A percentile compares a stretch with the other conserved stretches of the same genome.
phyloP scores from a whole-genome alignment of 2,888 invertebrate genomes.

The Himalopsyche tibetana region DNA sequence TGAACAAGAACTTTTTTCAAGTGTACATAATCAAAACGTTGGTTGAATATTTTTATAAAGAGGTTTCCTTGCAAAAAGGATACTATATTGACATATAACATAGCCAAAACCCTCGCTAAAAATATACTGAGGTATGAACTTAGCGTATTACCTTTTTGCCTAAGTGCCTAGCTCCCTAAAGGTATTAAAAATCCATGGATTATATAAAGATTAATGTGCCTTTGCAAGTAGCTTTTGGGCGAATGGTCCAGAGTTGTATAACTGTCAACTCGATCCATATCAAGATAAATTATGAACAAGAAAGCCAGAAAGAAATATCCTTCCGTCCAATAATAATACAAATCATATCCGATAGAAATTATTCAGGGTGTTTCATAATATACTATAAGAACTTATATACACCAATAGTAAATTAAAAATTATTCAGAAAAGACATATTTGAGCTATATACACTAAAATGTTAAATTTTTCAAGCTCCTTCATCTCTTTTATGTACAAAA shows the following conservation, averaged over 20 bases:
- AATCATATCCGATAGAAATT: background rate
- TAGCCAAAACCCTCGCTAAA: background rate
- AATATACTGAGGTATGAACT: background rate
- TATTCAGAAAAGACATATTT: too few relatives aligned
- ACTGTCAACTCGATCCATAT: slow-evolving; percentile 19
- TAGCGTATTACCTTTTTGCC: slow-evolving; percentile 6
- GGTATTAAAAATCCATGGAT: slow-evolving; percentile 34
- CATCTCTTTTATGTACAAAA: too few relatives aligned
- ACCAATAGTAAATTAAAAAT: too few relatives aligned
- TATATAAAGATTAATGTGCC: slow-evolving; percentile 30
- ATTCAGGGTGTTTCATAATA: background rate
- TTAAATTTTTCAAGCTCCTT: too few relatives aligned
- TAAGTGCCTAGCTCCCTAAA: slow-evolving; percentile 30
- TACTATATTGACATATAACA: background rate
- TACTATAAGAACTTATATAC: background rate
- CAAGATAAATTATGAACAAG: slow-evolving; percentile 30
- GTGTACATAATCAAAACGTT: background rate
- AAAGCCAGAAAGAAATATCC: background rate
- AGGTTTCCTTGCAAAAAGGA: background rate
- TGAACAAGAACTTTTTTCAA: background rate
- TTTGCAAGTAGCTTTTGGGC: slow-evolving; percentile 12
- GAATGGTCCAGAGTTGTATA: background rate
- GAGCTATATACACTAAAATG: too few relatives aligned
- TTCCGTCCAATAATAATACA: background rate
- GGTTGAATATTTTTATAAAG: background rate